Evolutionary conservation across 2,888 invertebrate species (phyloP).

Genomic region (Notodonta dromedarius): DNA sequence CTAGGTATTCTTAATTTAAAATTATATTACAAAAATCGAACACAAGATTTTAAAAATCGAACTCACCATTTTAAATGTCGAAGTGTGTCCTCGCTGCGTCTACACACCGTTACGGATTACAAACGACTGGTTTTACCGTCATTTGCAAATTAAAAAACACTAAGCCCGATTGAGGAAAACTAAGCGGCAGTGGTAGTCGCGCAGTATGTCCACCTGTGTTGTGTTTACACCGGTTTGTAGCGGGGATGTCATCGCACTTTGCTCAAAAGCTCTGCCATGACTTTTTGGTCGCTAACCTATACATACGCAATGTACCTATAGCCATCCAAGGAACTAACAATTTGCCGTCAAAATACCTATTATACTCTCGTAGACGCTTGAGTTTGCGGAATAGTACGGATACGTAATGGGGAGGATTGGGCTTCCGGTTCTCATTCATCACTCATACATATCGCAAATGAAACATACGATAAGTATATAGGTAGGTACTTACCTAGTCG

Average conservation of each 20-base stretch:
- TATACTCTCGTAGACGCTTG: too few relatives aligned
- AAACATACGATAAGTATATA: too few relatives aligned
- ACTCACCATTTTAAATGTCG: conserved; percentile 26
- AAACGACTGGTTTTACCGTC: conserved; percentile 48
- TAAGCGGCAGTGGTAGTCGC: conserved; percentile 9
- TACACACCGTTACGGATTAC: conserved; percentile 36
- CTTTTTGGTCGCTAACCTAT: neutral
- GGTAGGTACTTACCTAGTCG: too few relatives aligned
- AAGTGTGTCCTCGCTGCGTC: conserved; percentile 18
- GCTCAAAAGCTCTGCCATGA: neutral
- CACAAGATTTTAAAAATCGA: neutral
- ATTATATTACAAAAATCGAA: too few relatives aligned
- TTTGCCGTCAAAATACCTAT: too few relatives aligned
- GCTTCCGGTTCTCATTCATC: too few relatives aligned
- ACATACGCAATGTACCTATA: too few relatives aligned
- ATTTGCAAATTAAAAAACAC: conserved; percentile 39
- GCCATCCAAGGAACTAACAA: too few relatives aligned
- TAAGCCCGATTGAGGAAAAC: conserved; percentile 48
- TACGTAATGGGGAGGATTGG: neutral
- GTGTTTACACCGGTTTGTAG: conserved; percentile 22
- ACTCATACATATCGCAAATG: too few relatives aligned
- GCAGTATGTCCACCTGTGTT: conserved; percentile 7
- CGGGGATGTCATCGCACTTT: neutral
- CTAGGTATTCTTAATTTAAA: too few relatives aligned
- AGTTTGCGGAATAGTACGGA: too few relatives aligned